Evolutionary conservation across 2,888 invertebrate genomes (phyloP).

Genomic region (Clistopyga incitator): DNA sequence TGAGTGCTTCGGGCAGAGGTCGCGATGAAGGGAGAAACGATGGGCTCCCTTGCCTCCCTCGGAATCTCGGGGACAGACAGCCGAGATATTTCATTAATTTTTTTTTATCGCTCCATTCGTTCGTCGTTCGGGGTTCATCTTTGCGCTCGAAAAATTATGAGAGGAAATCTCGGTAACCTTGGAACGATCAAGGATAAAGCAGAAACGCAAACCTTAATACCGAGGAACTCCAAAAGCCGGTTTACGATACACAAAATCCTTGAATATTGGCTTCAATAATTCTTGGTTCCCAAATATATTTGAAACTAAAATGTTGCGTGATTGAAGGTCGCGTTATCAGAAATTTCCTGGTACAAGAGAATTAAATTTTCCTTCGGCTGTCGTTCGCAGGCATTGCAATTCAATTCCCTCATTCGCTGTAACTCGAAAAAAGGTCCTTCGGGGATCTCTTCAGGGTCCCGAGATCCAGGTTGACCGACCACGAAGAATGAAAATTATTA

Average conservation of each 20-base stretch:
- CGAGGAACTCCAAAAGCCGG: too few species aligned
- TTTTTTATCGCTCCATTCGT: conserved; percentile 27
- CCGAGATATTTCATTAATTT: conserved; percentile 35
- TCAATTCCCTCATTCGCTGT: neutral
- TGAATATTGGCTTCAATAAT: neutral
- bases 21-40: neutral
- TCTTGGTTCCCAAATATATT: neutral
- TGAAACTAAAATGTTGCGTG: neutral
- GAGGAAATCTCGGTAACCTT: neutral
- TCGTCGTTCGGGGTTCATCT: conserved; percentile 5
- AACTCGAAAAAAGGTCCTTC: conserved; percentile 22
- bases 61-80: conserved; percentile 18
- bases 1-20: conserved; percentile 65
- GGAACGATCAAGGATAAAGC: neutral
- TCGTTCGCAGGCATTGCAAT: conserved; percentile 7
- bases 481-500: conserved; percentile 65
- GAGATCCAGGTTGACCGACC: conserved; percentile 39
- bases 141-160: conserved; percentile 4
- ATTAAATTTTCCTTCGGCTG: neutral
- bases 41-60: conserved; percentile 4
- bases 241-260: too few species aligned
- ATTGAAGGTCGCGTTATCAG: neutral
- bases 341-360: neutral
- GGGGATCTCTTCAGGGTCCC: conserved; percentile 36
- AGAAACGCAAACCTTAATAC: neutral